These are phyloP conservation scores for Varanus salvator DNA, from an alignment of 2,113 vertebrate genomes.

Conservation along the genomic window DNA sequence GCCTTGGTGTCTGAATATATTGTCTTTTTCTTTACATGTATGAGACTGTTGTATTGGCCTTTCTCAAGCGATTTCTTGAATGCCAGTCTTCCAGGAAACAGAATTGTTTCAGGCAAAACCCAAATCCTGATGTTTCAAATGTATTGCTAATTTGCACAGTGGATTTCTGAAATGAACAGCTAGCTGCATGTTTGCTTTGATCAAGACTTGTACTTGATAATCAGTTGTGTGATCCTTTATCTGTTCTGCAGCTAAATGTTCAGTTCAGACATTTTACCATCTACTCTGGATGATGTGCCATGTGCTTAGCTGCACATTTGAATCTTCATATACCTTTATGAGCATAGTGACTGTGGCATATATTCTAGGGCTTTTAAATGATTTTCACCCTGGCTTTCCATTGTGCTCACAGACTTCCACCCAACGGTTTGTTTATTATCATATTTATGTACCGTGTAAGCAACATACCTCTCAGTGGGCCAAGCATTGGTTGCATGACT, in stretches of 20 bases:
- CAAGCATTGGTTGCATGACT: background rate
- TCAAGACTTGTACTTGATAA: no score
- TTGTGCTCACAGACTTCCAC: background rate
- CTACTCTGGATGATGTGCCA: background rate
- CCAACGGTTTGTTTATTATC: background rate
- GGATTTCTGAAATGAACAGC: background rate
- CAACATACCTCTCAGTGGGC: background rate
- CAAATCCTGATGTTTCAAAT: background rate
- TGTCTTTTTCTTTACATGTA: background rate
- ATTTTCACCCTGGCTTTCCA: background rate
- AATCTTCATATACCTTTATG: background rate
- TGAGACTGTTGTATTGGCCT: background rate
- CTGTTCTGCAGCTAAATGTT: background rate
- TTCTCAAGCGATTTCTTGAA: background rate
- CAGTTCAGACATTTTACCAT: background rate
- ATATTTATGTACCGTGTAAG: background rate
- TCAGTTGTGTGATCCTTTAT: background rate
- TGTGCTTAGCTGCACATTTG: background rate
- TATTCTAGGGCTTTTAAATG: background rate
- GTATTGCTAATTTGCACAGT: background rate
- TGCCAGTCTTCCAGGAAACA: background rate
- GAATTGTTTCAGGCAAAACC: background rate
- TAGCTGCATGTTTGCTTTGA: background rate
- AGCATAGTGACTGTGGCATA: background rate
- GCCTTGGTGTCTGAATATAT: accelerated